These are phyloP conservation scores for Malachius bipustulatus DNA, from an alignment of 2,888 invertebrate species.

Conservation along the genomic window DNA sequence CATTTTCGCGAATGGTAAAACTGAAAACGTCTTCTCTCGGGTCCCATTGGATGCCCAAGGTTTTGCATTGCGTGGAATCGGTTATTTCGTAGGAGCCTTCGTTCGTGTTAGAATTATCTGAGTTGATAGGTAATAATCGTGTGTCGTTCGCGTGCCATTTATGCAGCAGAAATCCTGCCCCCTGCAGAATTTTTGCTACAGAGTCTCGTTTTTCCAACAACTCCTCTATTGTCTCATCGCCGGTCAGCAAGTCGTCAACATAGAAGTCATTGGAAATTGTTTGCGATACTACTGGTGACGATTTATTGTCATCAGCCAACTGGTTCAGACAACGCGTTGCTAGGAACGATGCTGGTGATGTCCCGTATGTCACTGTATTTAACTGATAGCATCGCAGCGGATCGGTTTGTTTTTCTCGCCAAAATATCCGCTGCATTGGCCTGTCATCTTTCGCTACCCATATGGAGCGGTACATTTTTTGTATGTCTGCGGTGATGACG, in stretches of 20 bases:
- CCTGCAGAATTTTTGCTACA: constrained; percentile 7
- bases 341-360: constrained; percentile 14
- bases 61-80: no score
- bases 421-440: constrained; percentile 13
- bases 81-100: no score
- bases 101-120: background rate
- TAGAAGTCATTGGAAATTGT: constrained; percentile 13
- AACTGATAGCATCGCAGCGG: constrained; percentile 12
- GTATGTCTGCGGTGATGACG: constrained; percentile 12
- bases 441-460: constrained; percentile 8
- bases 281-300: constrained; percentile 9
- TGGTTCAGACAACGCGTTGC: constrained; percentile 11
- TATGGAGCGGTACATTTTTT: constrained; percentile 15
- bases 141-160: constrained; percentile 10
- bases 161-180: constrained; percentile 8
- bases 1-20: background rate
- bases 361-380: constrained; percentile 21
- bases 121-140: background rate
- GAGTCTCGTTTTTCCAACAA: constrained; percentile 6
- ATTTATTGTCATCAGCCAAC: constrained; percentile 7
- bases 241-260: constrained; percentile 14
- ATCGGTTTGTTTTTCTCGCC: constrained; percentile 9
- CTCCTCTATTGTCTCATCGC: constrained; percentile 8
- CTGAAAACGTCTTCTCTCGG: background rate
- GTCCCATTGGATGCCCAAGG: background rate